Conservation (phyloP, 2,888 invertebrate species). For the Lordiphosa andalusiaca region DNA sequence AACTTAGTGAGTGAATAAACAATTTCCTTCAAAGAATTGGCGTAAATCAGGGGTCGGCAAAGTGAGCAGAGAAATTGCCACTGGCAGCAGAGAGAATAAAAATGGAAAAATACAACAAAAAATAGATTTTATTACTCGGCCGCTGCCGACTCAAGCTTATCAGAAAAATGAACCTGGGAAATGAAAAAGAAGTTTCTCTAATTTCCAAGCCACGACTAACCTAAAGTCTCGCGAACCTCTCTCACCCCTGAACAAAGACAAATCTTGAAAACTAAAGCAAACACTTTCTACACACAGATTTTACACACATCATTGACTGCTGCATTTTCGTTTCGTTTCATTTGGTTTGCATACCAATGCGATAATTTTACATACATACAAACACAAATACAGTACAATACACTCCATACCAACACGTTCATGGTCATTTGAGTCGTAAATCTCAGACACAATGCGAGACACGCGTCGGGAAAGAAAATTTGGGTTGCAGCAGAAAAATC, state of each 20-base stretch:
- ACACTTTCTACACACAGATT: conserved; percentile 53
- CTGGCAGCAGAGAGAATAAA: too few species aligned
- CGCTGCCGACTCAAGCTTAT: too few species aligned
- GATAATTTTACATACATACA: conserved; percentile 37
- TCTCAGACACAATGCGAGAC: conserved; percentile 53
- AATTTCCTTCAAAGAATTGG: too few species aligned
- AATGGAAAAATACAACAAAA: too few species aligned
- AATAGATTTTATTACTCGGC: too few species aligned
- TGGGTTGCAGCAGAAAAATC: conserved; percentile 46
- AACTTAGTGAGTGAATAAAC: too few species aligned
- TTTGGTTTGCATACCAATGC: conserved; percentile 43
- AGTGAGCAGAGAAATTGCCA: too few species aligned
- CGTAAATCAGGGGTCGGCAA: too few species aligned
- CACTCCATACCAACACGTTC: conserved; percentile 68
- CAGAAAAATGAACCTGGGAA: too few species aligned
- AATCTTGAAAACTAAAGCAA: conserved; percentile 25
- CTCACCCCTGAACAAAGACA: not conserved
- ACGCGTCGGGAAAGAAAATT: conserved; percentile 61
- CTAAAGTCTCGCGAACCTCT: not conserved
- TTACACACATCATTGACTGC: conserved; percentile 43
- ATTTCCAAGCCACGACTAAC: not conserved
- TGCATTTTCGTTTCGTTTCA: conserved; percentile 46
- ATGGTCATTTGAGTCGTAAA: conserved; percentile 73
- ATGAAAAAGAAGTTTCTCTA: too few species aligned
- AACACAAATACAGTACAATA: conserved; percentile 15